phyloP scores from a whole-genome alignment of 2,797 vertebrate genomes.

The Paramormyrops hopkinsi region DNA sequence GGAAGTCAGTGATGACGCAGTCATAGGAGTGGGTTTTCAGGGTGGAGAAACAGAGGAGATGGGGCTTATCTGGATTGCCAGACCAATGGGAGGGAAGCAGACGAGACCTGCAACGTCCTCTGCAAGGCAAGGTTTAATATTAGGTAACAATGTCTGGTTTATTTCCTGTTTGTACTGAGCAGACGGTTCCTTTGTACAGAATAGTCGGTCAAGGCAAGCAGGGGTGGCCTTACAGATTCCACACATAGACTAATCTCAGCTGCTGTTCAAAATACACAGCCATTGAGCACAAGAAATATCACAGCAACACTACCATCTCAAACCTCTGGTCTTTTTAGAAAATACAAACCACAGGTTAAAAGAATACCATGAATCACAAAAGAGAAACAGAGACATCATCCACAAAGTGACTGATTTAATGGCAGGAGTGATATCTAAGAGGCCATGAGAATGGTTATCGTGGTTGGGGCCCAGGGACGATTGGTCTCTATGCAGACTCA shows the following conservation, averaged over 20 bases:
- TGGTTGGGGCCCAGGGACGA: background rate
- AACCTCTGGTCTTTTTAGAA: background rate
- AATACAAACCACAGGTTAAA: conserved; percentile 2
- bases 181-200: background rate
- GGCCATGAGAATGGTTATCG: background rate
- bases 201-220: background rate
- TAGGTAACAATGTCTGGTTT: background rate
- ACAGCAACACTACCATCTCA: background rate
- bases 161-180: background rate
- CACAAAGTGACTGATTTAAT: background rate
- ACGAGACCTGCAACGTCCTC: background rate
- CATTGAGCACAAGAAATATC: background rate
- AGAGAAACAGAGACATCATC: conserved; percentile 12
- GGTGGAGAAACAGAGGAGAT: background rate
- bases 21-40: background rate
- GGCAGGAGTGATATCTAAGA: background rate
- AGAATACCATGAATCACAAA: background rate
- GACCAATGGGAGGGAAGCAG: background rate
- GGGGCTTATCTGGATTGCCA: background rate
- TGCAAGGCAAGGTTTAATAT: background rate
- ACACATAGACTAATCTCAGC: background rate
- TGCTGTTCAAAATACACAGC: background rate
- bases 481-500: background rate
- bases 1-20: background rate
- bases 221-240: background rate